Conservation (phyloP, 2,888 invertebrate species). For the Unio pictorum region DNA sequence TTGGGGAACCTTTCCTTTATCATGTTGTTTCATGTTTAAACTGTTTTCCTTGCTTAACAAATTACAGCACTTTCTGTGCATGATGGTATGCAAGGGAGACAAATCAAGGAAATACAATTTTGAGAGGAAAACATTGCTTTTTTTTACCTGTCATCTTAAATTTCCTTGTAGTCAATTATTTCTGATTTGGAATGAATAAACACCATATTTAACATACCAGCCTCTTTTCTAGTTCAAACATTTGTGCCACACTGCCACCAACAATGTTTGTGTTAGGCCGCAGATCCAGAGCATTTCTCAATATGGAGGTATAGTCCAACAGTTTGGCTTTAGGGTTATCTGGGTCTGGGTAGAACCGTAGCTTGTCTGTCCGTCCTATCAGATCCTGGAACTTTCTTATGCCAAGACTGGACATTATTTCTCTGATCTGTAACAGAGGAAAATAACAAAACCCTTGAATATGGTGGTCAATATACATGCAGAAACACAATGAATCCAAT, state of each 20-base stretch:
- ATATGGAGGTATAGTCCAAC: conserved; percentile 87
- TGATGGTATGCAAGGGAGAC: too few species aligned
- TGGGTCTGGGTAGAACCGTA: conserved; percentile 80
- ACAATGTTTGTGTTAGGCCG: conserved; percentile 91
- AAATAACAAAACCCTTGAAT: not conserved
- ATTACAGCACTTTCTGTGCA: too few species aligned
- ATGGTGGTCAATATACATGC: not conserved
- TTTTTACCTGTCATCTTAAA: too few species aligned
- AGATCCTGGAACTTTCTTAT: conserved; percentile 90
- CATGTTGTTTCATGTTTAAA: too few species aligned
- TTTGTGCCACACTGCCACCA: conserved; percentile 89
- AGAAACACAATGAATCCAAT: too few species aligned
- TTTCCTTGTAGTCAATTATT: too few species aligned
- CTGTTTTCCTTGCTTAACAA: too few species aligned
- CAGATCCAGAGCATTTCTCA: conserved; percentile 91
- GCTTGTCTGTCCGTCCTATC: conserved; percentile 74
- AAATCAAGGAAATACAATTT: too few species aligned
- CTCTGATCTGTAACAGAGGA: conserved; percentile 79
- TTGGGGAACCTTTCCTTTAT: too few species aligned
- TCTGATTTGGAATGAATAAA: too few species aligned
- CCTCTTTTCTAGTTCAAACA: conserved; percentile 70
- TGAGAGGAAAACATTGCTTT: too few species aligned
- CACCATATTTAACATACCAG: conserved; percentile 54
- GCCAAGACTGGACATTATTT: conserved; percentile 92
- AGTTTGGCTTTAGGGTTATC: conserved; percentile 85